phyloP scores from a whole-genome alignment of 2,888 invertebrate genomes.

The Brachyopa scutellaris region DNA sequence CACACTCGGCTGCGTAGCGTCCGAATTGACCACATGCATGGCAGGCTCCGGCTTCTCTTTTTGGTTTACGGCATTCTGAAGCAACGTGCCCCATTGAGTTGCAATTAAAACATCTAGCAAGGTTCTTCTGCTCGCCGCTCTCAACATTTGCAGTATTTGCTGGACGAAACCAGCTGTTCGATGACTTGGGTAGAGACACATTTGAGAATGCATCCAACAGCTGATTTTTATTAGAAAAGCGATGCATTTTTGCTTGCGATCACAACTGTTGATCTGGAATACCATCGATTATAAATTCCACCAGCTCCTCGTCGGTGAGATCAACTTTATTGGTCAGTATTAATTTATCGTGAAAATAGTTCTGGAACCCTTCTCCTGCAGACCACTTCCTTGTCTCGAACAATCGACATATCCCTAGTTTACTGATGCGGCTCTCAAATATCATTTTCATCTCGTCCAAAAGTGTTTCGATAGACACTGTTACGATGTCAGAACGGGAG shows the following conservation, averaged over 20 bases:
- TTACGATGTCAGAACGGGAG: too few relatives aligned
- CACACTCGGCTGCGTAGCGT: constrained; percentile 4
- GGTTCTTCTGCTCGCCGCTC: neutral
- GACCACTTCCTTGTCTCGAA: too few relatives aligned
- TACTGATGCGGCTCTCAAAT: too few relatives aligned
- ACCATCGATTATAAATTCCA: constrained; percentile 50
- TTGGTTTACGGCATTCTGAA: constrained; percentile 15
- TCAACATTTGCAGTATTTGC: neutral
- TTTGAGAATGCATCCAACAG: constrained; percentile 36
- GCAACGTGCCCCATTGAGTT: constrained; percentile 23
- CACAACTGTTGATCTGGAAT: constrained; percentile 45
- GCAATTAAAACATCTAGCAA: constrained; percentile 8
- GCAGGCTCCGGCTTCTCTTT: constrained; percentile 20
- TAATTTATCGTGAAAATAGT: too few relatives aligned
- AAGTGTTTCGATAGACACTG: too few relatives aligned
- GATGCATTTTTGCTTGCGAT: constrained; percentile 41
- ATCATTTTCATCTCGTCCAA: too few relatives aligned
- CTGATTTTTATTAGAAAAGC: constrained; percentile 10
- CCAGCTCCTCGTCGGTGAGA: constrained; percentile 41
- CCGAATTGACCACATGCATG: constrained; percentile 10
- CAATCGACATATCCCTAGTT: too few relatives aligned
- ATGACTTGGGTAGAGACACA: neutral
- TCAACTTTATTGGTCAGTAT: constrained; percentile 14
- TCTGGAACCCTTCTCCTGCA: too few relatives aligned
- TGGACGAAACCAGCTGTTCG: too few relatives aligned